Base-by-base conservation (phyloP, 1,140 invertebrate genomes). In the Drosophila ercepeae region DNA sequence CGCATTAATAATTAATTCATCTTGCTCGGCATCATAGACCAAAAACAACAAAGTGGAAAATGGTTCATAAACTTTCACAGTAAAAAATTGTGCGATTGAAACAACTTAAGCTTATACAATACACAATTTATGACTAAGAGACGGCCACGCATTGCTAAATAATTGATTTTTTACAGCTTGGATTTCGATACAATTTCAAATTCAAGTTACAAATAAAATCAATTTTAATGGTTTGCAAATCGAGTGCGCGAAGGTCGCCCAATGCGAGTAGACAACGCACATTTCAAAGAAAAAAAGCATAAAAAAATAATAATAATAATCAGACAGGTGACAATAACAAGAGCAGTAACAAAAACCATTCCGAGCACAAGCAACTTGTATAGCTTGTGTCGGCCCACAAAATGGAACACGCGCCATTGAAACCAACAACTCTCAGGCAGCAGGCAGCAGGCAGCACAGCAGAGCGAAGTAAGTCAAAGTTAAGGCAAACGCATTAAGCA, bases 291-390 rank as follows among this genome's bases (percentile, higher is more conserved):
- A 81, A 71, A 45, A 61, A 41, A 18, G 23, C 25, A 45, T 54
- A 14, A 49, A 55, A 46, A 61, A 75, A 67, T 55, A 52, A 75
- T 68, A 58, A 83, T 75, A 83, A 78, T 84, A 75, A 79, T 86
- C 81, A 61, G 81, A 79, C 79, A 86, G 81, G 76, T 79, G 71
- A 84, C 79, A 83, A 84, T 78, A 84, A 83, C 71, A 68, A 83
- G 79, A 78, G 74, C 78, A 69, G 44, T 71, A 73, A 64, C 52
- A 63, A 49, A 42, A 65, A 44, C 25, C 27, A 23, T 51, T 27
- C 44, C 48, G 50, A 61, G 44, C 46, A 39, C 48, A 45, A 61
- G 44, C 46, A 39, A 57, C 63, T 74, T 60, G 64, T 81, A 54
- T 65, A 71, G 59, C 72, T 63, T 58, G 68, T 72, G 67, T 68